phyloP scores from a whole-genome alignment of 2,797 vertebrate species.

The Coendou prehensilis region DNA sequence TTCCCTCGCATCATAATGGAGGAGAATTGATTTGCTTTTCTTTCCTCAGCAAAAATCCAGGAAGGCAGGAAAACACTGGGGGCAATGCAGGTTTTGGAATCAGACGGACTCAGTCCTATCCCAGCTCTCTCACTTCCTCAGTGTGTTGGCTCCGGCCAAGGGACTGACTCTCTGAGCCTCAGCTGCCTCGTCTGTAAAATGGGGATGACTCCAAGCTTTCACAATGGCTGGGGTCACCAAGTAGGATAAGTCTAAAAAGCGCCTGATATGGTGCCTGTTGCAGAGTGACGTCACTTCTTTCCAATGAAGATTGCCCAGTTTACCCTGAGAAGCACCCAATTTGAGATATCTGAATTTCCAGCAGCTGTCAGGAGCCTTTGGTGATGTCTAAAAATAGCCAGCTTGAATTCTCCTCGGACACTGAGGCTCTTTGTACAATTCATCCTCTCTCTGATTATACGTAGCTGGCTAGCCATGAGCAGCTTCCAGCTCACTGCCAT shows the following conservation, averaged over 20 bases:
- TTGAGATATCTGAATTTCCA: conserved; percentile 30
- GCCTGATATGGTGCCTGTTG: too few relatives aligned
- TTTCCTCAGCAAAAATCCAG: neutral
- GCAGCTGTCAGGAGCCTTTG: neutral
- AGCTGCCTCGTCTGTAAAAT: neutral
- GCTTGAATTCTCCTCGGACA: conserved; percentile 49
- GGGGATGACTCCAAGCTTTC: neutral
- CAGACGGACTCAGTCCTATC: neutral
- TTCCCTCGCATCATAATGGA: neutral
- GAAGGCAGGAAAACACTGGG: neutral
- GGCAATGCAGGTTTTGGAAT: neutral
- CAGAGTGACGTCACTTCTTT: neutral
- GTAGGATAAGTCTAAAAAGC: neutral
- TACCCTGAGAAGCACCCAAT: neutral
- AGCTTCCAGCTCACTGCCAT: conserved; percentile 52
- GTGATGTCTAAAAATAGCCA: conserved; percentile 71
- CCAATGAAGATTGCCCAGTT: neutral
- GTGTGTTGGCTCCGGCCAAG: neutral
- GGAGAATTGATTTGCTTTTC: neutral
- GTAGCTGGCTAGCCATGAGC: conserved; percentile 15
- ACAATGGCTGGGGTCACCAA: neutral
- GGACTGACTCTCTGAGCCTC: neutral
- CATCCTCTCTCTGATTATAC: conserved; percentile 46
- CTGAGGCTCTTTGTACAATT: conserved; percentile 63
- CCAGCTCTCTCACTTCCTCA: neutral